phyloP scores from a whole-genome alignment of 2,888 invertebrate species.

The Ochlodes sylvanus region DNA sequence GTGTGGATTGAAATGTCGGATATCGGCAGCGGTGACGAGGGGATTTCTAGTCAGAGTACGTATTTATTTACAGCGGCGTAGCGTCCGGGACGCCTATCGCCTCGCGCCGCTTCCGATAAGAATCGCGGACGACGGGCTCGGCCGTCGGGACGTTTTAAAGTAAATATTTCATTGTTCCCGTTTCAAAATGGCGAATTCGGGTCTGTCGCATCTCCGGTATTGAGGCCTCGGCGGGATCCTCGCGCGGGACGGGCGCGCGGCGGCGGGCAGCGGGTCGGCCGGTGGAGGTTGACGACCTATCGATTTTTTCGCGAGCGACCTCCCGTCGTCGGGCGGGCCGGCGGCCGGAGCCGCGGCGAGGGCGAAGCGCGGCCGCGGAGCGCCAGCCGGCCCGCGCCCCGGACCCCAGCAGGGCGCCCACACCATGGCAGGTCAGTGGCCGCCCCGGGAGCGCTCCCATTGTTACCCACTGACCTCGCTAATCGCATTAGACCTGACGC shows the following conservation, averaged over 20 bases:
- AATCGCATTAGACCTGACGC: constrained; percentile 24
- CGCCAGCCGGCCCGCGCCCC: constrained; percentile 47
- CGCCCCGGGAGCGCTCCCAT: constrained; percentile 50
- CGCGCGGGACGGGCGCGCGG: constrained; percentile 50
- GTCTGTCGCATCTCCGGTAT: constrained; percentile 55
- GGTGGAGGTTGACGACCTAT: constrained; percentile 82
- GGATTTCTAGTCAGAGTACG: constrained; percentile 92
- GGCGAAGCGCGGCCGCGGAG: constrained; percentile 50
- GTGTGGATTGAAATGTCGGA: constrained; percentile 89
- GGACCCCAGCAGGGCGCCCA: constrained; percentile 39
- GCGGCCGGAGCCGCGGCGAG: constrained; percentile 58
- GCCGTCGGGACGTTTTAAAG: constrained; percentile 72
- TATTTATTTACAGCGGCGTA: constrained; percentile 72
- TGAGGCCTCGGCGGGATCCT: constrained; percentile 50
- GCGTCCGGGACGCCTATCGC: constrained; percentile 52
- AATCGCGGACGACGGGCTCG: constrained; percentile 59
- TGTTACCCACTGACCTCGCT: constrained; percentile 49
- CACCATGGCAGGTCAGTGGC: constrained; percentile 67
- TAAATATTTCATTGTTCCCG: constrained; percentile 84
- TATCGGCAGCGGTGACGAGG: constrained; percentile 92
- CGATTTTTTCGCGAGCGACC: constrained; percentile 84
- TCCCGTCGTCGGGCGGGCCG: constrained; percentile 73
- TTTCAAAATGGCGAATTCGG: constrained; percentile 84
- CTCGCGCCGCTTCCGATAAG: constrained; percentile 60
- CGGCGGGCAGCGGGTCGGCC: constrained; percentile 64